phyloP scores from a whole-genome alignment of 2,888 invertebrate species.

The Nudaria mundana region DNA sequence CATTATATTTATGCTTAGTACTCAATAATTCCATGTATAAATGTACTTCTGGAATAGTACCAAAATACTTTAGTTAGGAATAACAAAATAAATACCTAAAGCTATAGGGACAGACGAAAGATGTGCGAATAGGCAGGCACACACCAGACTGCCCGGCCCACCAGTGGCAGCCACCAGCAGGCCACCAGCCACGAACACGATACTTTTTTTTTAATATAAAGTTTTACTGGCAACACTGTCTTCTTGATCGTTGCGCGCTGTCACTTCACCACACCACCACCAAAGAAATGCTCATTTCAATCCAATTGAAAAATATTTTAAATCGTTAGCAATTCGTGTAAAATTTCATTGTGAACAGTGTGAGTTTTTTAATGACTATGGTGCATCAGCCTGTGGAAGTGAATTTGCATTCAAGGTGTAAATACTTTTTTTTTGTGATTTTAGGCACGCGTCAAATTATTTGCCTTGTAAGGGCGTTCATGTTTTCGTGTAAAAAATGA shows the following conservation, averaged over 20 bases:
- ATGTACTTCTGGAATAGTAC: no score
- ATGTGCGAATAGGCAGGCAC: no score
- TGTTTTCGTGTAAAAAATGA: constrained; percentile 78
- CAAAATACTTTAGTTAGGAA: no score
- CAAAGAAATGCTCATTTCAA: constrained; percentile 28
- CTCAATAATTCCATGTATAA: no score
- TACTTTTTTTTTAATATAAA: neutral
- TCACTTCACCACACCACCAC: constrained; percentile 16
- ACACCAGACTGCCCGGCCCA: no score
- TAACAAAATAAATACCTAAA: no score
- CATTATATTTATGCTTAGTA: no score
- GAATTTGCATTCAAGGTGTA: constrained; percentile 8
- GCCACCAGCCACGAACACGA: no score
- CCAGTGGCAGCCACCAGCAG: no score
- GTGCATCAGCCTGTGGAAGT: constrained; percentile 14
- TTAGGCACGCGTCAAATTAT: constrained; percentile 41
- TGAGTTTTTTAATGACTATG: constrained; percentile 22
- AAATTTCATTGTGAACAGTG: constrained; percentile 34
- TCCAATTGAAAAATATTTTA: constrained; percentile 30
- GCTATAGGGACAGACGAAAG: no score
- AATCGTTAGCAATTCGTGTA: constrained; percentile 26
- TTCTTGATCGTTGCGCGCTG: constrained; percentile 35
- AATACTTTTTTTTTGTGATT: constrained; percentile 28
- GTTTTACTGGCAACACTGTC: constrained; percentile 25
- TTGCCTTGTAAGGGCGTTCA: constrained; percentile 36